These are phyloP conservation scores for Drosophila subsilvestris DNA, from an alignment of 2,888 invertebrate genomes.

Conservation along the genomic window DNA sequence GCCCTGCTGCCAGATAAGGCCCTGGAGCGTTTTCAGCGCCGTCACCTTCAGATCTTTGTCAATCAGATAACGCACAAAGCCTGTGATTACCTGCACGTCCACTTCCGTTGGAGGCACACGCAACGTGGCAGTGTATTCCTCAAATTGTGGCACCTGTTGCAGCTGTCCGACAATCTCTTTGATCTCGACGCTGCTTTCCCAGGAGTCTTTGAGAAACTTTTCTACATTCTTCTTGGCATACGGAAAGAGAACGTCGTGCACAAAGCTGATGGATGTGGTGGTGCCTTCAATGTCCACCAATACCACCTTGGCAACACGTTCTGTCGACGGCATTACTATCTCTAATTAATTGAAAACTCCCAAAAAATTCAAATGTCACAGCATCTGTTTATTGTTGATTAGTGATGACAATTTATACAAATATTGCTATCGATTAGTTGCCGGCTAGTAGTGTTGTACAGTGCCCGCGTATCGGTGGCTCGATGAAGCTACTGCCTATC, in stretches of 20 bases:
- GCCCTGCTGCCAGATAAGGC: conserved; percentile 94
- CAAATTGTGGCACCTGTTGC: conserved; percentile 84
- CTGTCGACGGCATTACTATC: conserved; percentile 5
- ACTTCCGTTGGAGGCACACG: background rate
- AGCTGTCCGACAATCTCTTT: conserved; percentile 88
- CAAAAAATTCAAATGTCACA: conserved; percentile 8
- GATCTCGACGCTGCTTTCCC: conserved; percentile 88
- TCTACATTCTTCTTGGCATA: conserved; percentile 90
- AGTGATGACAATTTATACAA: background rate
- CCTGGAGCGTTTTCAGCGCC: conserved; percentile 94
- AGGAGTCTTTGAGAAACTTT: conserved; percentile 89
- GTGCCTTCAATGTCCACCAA: conserved; percentile 90
- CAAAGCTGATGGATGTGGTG: conserved; percentile 89
- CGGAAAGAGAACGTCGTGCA: conserved; percentile 91
- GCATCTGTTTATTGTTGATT: conserved; percentile 32
- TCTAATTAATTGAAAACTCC: background rate
- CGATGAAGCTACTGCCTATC: background rate
- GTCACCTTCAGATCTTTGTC: conserved; percentile 91
- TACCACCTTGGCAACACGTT: conserved; percentile 75
- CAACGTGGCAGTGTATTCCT: conserved; percentile 44
- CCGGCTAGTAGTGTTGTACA: conserved; percentile 17
- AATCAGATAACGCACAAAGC: conserved; percentile 92
- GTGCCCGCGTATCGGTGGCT: too few relatives aligned
- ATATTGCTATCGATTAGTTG: background rate
- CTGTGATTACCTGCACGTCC: conserved; percentile 86